Conservation (phyloP, 2,113 vertebrate species). For the Plestiodon gilberti region DNA sequence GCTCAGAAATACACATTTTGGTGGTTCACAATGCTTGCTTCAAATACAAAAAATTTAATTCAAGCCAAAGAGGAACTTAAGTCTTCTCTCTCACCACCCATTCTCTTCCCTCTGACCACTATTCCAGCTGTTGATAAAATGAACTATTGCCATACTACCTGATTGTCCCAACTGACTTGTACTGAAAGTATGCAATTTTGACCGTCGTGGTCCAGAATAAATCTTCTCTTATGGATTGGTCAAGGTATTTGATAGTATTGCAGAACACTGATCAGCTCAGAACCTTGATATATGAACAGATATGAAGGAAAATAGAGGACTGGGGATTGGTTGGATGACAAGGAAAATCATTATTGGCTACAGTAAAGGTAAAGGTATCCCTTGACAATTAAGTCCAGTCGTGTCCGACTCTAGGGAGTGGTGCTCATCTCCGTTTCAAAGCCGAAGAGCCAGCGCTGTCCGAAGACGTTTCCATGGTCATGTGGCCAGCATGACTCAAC, state of each 20-base stretch:
- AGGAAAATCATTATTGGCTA: neutral
- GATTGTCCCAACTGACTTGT: accelerated
- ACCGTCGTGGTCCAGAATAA: accelerated
- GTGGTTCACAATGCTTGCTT: no score
- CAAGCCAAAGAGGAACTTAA: no score
- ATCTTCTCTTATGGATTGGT: neutral
- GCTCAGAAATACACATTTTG: no score
- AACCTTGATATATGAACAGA: constrained; percentile 2
- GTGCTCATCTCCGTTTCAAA: no score
- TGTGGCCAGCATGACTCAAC: no score
- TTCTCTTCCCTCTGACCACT: no score
- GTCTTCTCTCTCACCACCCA: no score
- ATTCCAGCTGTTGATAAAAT: accelerated
- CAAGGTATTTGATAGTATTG: accelerated
- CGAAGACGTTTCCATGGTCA: no score
- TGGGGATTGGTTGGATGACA: neutral
- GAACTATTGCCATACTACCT: neutral
- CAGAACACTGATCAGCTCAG: neutral
- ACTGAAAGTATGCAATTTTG: neutral
- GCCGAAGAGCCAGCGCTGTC: no score
- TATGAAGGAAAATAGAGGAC: neutral
- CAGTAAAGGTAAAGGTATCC: neutral
- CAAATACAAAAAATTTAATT: no score
- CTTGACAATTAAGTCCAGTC: no score
- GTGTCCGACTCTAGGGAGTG: no score